Base-by-base conservation (phyloP, 2,888 invertebrate genomes). In the Poecilobothrus nobilitatus region DNA sequence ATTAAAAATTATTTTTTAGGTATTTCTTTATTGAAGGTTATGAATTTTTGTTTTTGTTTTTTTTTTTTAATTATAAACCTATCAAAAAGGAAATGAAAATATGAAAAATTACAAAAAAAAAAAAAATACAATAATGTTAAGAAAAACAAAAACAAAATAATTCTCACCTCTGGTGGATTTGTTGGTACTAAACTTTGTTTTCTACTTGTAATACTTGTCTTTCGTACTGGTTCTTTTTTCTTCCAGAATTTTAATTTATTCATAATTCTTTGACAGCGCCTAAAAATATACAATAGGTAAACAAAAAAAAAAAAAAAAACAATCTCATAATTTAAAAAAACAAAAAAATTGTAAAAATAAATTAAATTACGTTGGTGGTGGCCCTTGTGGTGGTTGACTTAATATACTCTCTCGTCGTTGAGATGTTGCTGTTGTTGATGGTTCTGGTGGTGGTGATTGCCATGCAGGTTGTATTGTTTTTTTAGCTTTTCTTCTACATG, bases 151-250 rank as follows among this genome's bases (percentile, higher is more conserved):
- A 2, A 27, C 5, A 8, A 37, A 37, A 37, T 37, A 37, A 7
- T 37, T 10, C 37, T 37, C 37, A 87, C 88, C 83, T 88, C 88
- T 41, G 87, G 85, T 0, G 88, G 87, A 37, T 86, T 79, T 0
- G 87, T 87, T n/a, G 85, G 87, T 0, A 89, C 87, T 66, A 88
- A 80, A 74, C 88, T 88, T 77, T 88, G 87, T 79, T 88, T 88
- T 78, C 88, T 88, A 73, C 86, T 86, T 78, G 86, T 84, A 77
- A 88, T 81, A 73, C 89, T 89, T 69, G 86, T 85, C 64, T 89
- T 83, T 12, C 89, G 81, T 73, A 86, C 86, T n/a, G 74, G 72
- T 0, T 83, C 80, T 68, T 83, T 84, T 69, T 84, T 84, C 15
- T 78, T 83, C 2, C 86, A 83, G 72, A 86, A 85, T 37, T 78